Conservation (phyloP, 2,888 invertebrate genomes). For the Maniola hyperantus region DNA sequence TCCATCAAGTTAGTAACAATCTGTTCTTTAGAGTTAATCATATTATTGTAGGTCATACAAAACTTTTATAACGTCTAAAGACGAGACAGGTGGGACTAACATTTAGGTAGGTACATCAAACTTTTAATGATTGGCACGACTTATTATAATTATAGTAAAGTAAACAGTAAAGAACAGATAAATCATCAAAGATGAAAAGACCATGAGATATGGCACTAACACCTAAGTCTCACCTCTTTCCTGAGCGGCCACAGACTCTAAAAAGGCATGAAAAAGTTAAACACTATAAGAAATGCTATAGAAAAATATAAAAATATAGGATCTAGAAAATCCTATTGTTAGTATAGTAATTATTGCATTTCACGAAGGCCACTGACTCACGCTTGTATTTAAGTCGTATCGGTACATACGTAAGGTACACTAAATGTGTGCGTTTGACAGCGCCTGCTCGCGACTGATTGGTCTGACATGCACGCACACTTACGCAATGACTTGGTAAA, state of each 20-base stretch:
- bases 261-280: conserved; percentile 80
- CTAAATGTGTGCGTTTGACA: too few relatives aligned
- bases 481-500: too few relatives aligned
- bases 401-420: too few relatives aligned
- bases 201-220: conserved; percentile 66
- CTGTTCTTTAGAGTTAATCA: conserved; percentile 39
- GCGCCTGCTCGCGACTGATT: too few relatives aligned
- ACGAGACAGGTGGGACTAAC: neutral
- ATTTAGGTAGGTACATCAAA: neutral
- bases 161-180: conserved; percentile 57
- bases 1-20: conserved; percentile 35
- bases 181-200: conserved; percentile 52
- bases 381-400: too few relatives aligned
- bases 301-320: conserved; percentile 32
- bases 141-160: neutral
- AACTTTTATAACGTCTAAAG: neutral
- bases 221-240: conserved; percentile 81
- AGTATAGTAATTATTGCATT: too few relatives aligned
- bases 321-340: conserved; percentile 13
- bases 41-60: neutral
- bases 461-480: too few relatives aligned
- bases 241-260: conserved; percentile 81
- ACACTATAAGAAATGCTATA: conserved; percentile 47
- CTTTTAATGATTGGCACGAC: neutral
- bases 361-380: too few relatives aligned